phyloP scores from a whole-genome alignment of 2,113 vertebrate species.

The Hippolais icterina region DNA sequence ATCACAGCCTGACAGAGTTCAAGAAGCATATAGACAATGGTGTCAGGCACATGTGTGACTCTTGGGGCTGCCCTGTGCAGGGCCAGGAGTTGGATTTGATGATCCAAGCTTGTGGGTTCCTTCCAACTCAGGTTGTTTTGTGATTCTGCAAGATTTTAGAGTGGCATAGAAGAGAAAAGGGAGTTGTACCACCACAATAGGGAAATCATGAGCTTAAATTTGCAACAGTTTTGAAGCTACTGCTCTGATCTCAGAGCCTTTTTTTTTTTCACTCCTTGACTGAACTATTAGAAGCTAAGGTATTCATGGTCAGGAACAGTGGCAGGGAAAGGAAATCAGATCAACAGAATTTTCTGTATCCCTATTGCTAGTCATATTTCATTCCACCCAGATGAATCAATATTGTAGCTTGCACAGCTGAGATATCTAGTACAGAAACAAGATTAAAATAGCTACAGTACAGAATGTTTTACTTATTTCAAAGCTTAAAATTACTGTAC shows the following conservation, averaged over 20 bases:
- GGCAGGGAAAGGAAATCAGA: background rate
- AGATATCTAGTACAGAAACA: background rate
- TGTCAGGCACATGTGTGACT: accelerated
- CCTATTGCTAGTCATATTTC: background rate
- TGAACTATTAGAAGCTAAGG: background rate
- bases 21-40: background rate
- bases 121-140: background rate
- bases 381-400: slow-evolving; percentile 2
- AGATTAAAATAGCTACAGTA: slow-evolving; percentile 35
- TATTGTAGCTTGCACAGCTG: slow-evolving; percentile 15
- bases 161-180: background rate
- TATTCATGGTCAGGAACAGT: background rate
- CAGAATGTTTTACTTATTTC: slow-evolving; percentile 27
- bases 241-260: background rate
- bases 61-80: background rate
- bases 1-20: background rate
- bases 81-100: background rate
- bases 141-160: background rate
- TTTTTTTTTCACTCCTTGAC: background rate
- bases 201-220: background rate
- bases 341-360: background rate
- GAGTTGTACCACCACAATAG: background rate
- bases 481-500: background rate
- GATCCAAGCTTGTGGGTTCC: background rate
- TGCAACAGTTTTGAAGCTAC: background rate